A percentile compares a stretch with the other conserved stretches of the same genome.
phyloP scores from a whole-genome alignment of 2,113 vertebrate genomes.

The Phodopus roborovskii region DNA sequence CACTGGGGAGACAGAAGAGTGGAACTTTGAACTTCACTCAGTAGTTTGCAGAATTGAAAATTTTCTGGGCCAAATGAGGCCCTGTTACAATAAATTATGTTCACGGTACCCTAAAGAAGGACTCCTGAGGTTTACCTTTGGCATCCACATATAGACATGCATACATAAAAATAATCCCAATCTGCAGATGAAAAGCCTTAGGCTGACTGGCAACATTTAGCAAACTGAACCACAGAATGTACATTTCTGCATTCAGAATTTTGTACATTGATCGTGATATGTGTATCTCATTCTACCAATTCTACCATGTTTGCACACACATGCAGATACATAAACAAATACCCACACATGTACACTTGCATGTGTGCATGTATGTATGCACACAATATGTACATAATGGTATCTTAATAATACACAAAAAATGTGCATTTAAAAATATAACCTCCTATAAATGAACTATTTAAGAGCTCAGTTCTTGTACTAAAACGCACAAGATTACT shows the following conservation, averaged over 20 bases:
- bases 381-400: neutral
- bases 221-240: neutral
- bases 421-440: neutral
- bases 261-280: neutral
- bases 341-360: neutral
- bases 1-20: neutral
- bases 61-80: neutral
- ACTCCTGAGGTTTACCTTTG: neutral
- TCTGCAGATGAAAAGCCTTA: neutral
- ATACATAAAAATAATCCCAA: neutral
- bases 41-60: rapidly evolving
- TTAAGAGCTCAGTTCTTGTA: neutral
- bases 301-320: neutral
- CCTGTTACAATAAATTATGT: neutral
- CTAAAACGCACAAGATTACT: neutral
- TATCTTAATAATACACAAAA: neutral
- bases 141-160: neutral
- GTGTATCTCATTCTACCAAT: neutral
- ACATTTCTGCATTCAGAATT: neutral
- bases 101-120: neutral
- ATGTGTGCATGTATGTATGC: too few species aligned
- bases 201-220: rapidly evolving
- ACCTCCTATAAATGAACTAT: neutral
- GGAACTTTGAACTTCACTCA: too few species aligned
- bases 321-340: neutral